Evolutionary conservation across 1,140 invertebrate species (phyloP), one percentile per base, ranked within the genome.

Genomic region (Sinella curviseta): DNA sequence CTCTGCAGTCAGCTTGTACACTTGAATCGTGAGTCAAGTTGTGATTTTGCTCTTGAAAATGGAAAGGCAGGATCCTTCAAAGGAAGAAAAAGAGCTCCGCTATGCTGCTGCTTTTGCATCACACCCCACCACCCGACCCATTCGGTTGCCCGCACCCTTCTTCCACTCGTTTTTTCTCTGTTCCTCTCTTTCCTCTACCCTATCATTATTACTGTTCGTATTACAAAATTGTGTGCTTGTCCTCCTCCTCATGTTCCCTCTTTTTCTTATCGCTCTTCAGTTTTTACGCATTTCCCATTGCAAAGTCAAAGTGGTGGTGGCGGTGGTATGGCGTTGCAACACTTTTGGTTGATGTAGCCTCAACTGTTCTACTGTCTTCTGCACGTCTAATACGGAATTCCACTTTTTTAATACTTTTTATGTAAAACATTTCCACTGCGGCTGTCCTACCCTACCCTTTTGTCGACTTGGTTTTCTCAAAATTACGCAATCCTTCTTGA

Each of bases 401-500:
- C 39, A 8, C 39, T 48, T 48, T 48, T 48, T 48, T 48, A 48
- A 48, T 48, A 48, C 39, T 48, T 48, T 48, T 48, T 48, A 8
- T 48, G 4, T 17, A 4, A 4, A 48, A 48, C 39, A 48, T n/a
- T n/a, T n/a, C n/a, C n/a, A 12, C 39, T 48, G 39, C 8, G 20
- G 39, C 39, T 48, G 8, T 20, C n/a, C n/a, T n/a, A n/a, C n/a
- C 12, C 55, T 14, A n/a, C 55, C 55, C 8, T 60, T 60, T 60
- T 24, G 24, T 60, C n/a, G n/a, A 14, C 12, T 4, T 60, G 24
- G 14, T 60, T 14, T 60, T 60, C 55, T 24, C 55, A 24, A 60
- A 60, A 60, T 60, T 60, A 60, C 55, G 55, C 55, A 60, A 60
- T 60, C 55, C n/a, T n/a, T n/a, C n/a, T n/a, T n/a, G n/a, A n/a